Base-by-base conservation (phyloP, 2,797 vertebrate genomes). In the Spondyliosoma cantharus region DNA sequence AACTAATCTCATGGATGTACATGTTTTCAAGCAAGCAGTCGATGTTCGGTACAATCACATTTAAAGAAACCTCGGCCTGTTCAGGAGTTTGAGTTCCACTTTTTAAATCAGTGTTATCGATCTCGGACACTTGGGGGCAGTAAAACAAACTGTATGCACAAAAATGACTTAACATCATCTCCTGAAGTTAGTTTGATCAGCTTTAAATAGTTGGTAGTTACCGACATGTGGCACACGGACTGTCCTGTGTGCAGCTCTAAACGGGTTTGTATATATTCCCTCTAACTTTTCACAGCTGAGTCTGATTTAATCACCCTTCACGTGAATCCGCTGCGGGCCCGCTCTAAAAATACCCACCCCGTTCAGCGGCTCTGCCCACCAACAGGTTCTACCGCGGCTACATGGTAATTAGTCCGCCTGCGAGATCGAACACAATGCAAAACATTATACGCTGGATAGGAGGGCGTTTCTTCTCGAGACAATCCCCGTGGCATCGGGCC, bases 241-340 rank as follows among this genome's bases (percentile, higher is more conserved):
- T 25, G 58, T 37, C 42, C 46, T 29, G n/a, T 25, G 60, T 62
- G 53, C 32, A 43, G 65, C 52, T 76, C 62, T 32, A 50, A 27
- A 8, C 48, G 27, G 46, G 5, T 54, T 70, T 62, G 7, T 62
- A 8, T 37, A 2, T 46, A 15, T 12, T 45, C 19, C 37, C 24
- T 46, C 48, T 58, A 20, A 52, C 50, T 71, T 76, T 76, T 78
- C 75, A 19, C 42, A 62, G 70, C 63, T 81, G 68, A 74, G 78
- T 65, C 57, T 86, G 74, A 91, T 76, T 87, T 68, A 82, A 89
- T 76, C 60, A 58, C 76, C 63, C 70, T 61, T 79, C 74, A 83
- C 48, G 22, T 80, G 69, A 75, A 84, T 74, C n/a, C 70, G 72
- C 77, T 22, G 29, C 42, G 73, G 71, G 64, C 63, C 42, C 20